Conservation (phyloP, 2,888 invertebrate genomes). For the Punctoribates punctum region DNA sequence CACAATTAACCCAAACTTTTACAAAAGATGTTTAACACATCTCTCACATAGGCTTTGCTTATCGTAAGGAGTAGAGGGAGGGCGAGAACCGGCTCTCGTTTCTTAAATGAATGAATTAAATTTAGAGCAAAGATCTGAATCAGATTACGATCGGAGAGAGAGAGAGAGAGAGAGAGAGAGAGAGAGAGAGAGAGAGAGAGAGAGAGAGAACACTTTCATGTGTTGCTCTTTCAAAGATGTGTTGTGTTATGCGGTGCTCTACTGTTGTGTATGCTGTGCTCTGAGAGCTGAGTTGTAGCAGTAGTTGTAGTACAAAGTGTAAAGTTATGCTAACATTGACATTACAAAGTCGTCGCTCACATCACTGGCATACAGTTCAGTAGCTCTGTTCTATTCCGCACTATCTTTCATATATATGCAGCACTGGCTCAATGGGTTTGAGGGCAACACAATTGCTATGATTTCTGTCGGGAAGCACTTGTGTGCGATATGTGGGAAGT, state of each 20-base stretch:
- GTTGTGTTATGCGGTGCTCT: slow-evolving; percentile 8
- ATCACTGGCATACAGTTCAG: not conserved
- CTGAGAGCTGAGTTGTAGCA: slow-evolving; percentile 17
- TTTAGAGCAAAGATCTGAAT: too few species aligned
- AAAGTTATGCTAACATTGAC: slow-evolving; percentile 38
- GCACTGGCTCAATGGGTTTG: slow-evolving; percentile 35
- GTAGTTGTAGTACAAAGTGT: slow-evolving; percentile 27
- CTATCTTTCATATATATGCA: slow-evolving; percentile 25
- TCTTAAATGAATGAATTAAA: not conserved
- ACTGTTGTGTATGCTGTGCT: not conserved
- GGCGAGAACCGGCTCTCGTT: not conserved
- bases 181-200: not conserved
- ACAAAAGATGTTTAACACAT: slow-evolving; percentile 1
- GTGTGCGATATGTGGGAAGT: slow-evolving; percentile 29
- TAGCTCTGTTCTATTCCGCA: not conserved
- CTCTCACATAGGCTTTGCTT: too few species aligned
- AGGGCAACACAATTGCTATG: slow-evolving; percentile 32
- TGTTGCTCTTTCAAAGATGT: slow-evolving; percentile 12
- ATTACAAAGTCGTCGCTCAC: slow-evolving; percentile 31
- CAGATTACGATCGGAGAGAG: not conserved
- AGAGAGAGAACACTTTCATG: slow-evolving; percentile 5
- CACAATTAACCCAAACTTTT: not conserved
- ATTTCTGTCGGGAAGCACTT: slow-evolving; percentile 26
- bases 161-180: slow-evolving; percentile 1
- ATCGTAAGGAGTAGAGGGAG: not conserved